Evolutionary conservation across 2,888 invertebrate genomes (phyloP).

Genomic region (Cyaniris semiargus): DNA sequence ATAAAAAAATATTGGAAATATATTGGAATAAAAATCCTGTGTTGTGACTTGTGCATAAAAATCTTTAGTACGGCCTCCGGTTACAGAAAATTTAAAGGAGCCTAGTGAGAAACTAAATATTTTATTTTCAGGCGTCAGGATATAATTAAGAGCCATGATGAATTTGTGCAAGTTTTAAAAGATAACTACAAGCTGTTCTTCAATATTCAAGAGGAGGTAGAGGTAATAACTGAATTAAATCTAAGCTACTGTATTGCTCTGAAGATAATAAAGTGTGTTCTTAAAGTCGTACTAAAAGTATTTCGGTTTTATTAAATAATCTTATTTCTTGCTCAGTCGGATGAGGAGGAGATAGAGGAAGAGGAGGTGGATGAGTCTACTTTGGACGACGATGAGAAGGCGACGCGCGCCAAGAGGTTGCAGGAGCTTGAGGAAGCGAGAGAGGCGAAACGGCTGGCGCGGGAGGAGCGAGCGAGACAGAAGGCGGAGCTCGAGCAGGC

Average conservation of each 20-base stretch:
- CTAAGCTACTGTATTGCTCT: no score
- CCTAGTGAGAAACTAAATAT: neutral
- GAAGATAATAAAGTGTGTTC: no score
- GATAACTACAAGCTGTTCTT: slow-evolving; percentile 86
- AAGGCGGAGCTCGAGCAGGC: slow-evolving; percentile 55
- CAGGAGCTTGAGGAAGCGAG: slow-evolving; percentile 51
- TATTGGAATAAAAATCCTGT: no score
- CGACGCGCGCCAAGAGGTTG: slow-evolving; percentile 55
- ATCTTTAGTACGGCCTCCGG: no score
- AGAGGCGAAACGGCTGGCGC: slow-evolving; percentile 55
- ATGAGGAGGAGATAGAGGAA: slow-evolving; percentile 57
- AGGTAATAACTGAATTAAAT: slow-evolving; percentile 49
- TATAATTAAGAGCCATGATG: slow-evolving; percentile 74
- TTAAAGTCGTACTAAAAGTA: no score
- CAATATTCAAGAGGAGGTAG: slow-evolving; percentile 78
- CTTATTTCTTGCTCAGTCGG: slow-evolving; percentile 47
- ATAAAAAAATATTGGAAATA: no score
- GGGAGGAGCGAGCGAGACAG: slow-evolving; percentile 54
- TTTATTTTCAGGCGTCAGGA: slow-evolving; percentile 53
- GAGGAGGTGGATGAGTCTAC: slow-evolving; percentile 70
- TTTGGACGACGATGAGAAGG: slow-evolving; percentile 68
- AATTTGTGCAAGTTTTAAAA: slow-evolving; percentile 80
- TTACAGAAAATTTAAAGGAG: neutral
- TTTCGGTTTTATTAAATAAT: neutral
- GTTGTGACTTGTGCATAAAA: no score